Percentiles rank a stretch among this genome's conserved stretches.
phyloP scores from a whole-genome alignment of 2,888 invertebrate species.

The Taphrorychus bicolor region DNA sequence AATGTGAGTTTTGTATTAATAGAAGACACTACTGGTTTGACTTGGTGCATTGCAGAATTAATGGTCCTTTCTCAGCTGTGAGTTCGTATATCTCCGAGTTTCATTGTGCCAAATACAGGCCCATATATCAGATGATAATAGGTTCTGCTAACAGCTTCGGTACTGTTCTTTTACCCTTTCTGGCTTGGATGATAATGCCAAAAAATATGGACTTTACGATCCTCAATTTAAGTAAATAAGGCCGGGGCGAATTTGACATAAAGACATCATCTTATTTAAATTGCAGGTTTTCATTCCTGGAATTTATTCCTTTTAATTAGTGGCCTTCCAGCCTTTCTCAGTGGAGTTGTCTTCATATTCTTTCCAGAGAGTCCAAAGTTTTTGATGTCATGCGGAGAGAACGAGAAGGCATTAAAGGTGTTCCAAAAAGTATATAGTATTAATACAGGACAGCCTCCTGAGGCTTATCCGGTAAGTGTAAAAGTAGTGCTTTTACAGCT shows the following conservation, averaged over 20 bases:
- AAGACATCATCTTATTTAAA: background rate
- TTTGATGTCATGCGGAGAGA: constrained; percentile 71
- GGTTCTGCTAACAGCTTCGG: constrained; percentile 71
- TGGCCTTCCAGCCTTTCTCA: constrained; percentile 70
- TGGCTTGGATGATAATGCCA: constrained; percentile 77
- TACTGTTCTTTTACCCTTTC: constrained; percentile 67
- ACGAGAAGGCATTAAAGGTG: constrained; percentile 69
- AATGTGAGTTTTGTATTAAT: constrained; percentile 43
- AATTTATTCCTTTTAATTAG: constrained; percentile 66
- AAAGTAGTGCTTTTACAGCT: too few relatives aligned
- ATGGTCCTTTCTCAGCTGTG: constrained; percentile 47
- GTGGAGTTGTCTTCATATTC: constrained; percentile 66
- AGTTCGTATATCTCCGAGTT: constrained; percentile 71
- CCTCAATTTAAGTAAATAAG: constrained; percentile 20
- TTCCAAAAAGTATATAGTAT: constrained; percentile 69
- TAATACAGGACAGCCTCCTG: constrained; percentile 68
- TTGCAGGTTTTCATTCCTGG: constrained; percentile 66
- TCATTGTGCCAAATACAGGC: constrained; percentile 70
- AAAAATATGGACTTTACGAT: constrained; percentile 61
- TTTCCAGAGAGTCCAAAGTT: constrained; percentile 82
- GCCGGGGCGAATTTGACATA: background rate
- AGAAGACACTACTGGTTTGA: background rate
- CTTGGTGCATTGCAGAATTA: constrained; percentile 41
- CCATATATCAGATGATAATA: constrained; percentile 68
- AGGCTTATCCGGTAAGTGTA: constrained; percentile 70